Evolutionary conservation across 2,113 vertebrate genomes (phyloP), one percentile per base, ranked within the genome.

Genomic region (Theristicus caerulescens): DNA sequence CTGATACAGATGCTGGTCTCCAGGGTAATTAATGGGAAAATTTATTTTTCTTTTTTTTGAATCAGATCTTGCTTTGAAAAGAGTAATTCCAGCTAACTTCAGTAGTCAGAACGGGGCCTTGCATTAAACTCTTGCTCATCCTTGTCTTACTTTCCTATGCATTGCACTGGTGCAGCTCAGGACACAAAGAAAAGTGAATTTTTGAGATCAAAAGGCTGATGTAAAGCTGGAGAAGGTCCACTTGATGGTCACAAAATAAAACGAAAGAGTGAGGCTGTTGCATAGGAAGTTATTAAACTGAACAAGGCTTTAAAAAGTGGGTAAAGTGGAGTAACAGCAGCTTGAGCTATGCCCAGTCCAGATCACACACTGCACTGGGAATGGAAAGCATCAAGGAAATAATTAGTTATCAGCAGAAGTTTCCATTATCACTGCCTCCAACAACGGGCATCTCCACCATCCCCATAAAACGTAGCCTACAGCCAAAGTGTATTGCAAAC

Each of bases 391-490:
- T 52, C 9, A 57, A 52, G 12, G 14, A 13, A 51, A 72, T 27
- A 1, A 11, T 64, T 29, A 51, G 5, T 38, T 55, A 58, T 40
- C 9, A 51, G 38, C 9, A 59, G 52, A 59, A 38, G 5, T 52
- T 88, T 80, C 47, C 22, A 18, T 55, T 64, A n/a, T 11, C 6
- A 15, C 29, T 86, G 22, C 22, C 38, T 76, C 20, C 61, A 80
- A 21, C 5, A 52, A 9, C 0, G 0, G 27, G 5, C 16, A 36
- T 18, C 57, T 42, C 13, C 31, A 46, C 15, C 22, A 34, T 11
- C 11, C 20, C 17, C 2, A 1, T 74, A 66, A 70, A 84, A 73
- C 5, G 17, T 1, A 57, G 6, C 7, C 21, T 62, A 6, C 40
- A 49, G 18, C 3, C 9, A n/a, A 59, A 71, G 2, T 2, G 3